phyloP scores from a whole-genome alignment of 1,140 invertebrate species.

The Hylyphantes graminicola region DNA sequence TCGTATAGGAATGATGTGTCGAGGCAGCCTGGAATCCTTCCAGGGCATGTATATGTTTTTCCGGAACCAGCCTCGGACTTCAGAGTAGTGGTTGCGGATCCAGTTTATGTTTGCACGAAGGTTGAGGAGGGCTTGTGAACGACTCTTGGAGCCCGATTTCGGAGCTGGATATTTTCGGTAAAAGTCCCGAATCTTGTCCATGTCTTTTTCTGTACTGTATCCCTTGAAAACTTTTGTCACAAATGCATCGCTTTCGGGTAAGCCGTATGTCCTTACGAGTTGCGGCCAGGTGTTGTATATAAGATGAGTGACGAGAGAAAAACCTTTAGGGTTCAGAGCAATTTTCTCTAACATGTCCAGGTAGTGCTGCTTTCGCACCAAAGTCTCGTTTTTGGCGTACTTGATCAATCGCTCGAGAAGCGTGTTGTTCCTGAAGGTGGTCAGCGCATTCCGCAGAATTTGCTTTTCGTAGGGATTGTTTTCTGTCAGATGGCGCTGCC shows the following conservation, averaged over 20 bases:
- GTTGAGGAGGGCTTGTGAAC: neutral
- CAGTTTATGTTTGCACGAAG: conserved; percentile 26
- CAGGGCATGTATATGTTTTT: conserved; percentile 51
- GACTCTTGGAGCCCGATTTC: neutral
- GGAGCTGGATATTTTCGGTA: neutral
- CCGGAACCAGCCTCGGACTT: conserved; percentile 10
- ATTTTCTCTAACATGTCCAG: neutral
- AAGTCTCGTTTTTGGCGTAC: neutral
- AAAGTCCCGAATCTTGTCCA: neutral
- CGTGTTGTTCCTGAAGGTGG: conserved; percentile 63
- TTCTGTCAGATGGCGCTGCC: conserved; percentile 78
- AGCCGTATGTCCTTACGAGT: neutral
- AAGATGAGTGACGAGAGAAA: neutral
- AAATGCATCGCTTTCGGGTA: neutral
- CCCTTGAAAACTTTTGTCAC: conserved; percentile 6
- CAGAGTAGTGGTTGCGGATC: neutral
- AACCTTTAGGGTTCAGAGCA: conserved; percentile 12
- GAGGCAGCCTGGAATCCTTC: conserved; percentile 72
- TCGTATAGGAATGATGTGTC: conserved; percentile 73
- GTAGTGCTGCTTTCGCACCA: neutral
- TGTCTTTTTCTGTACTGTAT: neutral
- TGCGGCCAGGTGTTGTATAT: neutral
- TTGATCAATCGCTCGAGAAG: conserved; percentile 21
- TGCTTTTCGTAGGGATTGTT: conserved; percentile 80
- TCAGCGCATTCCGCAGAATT: conserved; percentile 77